phyloP scores from a whole-genome alignment of 2,888 invertebrate genomes.

The Ophioninae sp. region DNA sequence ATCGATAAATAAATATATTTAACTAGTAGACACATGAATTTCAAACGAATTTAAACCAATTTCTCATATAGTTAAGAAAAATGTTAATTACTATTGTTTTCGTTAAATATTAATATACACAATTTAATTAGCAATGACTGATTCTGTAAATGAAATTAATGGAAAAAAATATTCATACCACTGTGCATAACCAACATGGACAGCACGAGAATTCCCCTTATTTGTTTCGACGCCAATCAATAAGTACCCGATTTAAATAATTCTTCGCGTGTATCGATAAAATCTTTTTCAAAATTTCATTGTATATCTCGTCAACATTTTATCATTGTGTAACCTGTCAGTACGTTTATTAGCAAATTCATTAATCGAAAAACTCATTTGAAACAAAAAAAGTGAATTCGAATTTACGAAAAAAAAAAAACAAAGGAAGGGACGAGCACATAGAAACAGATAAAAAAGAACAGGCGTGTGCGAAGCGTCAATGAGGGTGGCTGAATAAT shows the following conservation, averaged over 20 bases:
- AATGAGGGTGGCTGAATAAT: conserved; percentile 49
- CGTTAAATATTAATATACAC: too few relatives aligned
- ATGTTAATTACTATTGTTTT: too few relatives aligned
- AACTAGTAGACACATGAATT: too few relatives aligned
- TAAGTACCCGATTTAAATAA: not conserved
- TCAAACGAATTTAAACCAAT: too few relatives aligned
- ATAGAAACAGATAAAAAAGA: not conserved
- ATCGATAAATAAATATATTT: too few relatives aligned
- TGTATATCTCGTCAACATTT: not conserved
- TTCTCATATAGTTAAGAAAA: too few relatives aligned
- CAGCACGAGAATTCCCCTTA: too few relatives aligned
- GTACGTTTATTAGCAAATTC: not conserved
- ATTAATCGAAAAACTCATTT: not conserved
- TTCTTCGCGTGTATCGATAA: not conserved
- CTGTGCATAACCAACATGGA: too few relatives aligned
- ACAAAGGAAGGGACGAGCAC: not conserved
- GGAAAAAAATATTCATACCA: too few relatives aligned
- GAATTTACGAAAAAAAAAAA: not conserved
- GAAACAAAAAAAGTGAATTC: not conserved
- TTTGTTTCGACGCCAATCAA: not conserved
- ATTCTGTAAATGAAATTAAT: too few relatives aligned
- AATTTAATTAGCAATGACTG: too few relatives aligned
- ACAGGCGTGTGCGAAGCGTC: conserved; percentile 28
- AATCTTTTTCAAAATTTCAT: not conserved
- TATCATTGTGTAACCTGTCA: too few relatives aligned